Evolutionary conservation across 2,888 invertebrate species (phyloP).

Genomic region (Xestia ashworthii): DNA sequence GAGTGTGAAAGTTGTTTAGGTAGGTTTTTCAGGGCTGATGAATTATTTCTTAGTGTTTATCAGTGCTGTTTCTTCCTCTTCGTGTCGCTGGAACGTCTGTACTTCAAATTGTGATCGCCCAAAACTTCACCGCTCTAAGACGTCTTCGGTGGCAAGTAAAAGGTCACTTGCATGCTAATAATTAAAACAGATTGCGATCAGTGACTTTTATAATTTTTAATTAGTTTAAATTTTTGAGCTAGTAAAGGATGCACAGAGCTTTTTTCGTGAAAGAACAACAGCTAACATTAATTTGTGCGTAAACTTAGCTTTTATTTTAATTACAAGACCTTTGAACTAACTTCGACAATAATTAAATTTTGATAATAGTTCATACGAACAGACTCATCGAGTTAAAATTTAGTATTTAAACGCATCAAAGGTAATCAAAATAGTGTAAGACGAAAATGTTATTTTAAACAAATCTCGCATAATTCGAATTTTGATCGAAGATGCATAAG

Average conservation of each 20-base stretch:
- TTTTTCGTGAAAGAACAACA: constrained; percentile 7
- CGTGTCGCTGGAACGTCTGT: neutral
- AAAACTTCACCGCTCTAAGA: neutral
- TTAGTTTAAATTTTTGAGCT: constrained; percentile 26
- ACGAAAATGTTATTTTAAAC: neutral
- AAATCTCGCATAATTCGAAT: too few relatives aligned
- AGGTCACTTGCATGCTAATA: neutral
- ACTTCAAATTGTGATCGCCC: neutral
- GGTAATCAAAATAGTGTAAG: neutral
- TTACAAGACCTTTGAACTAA: constrained; percentile 16
- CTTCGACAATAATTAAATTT: constrained; percentile 11
- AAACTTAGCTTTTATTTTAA: constrained; percentile 39
- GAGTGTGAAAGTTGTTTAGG: neutral
- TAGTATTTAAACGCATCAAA: neutral
- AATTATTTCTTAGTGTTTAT: neutral
- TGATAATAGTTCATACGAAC: constrained; percentile 27
- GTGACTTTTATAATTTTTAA: neutral
- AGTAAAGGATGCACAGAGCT: neutral
- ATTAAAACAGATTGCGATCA: neutral
- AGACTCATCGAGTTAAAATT: neutral
- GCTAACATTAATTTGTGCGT: constrained; percentile 5
- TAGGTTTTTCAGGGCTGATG: neutral
- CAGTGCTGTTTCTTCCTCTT: neutral
- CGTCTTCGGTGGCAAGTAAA: neutral
- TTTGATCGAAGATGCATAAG: neutral